Evolutionary conservation across 1,140 invertebrate genomes (phyloP).

Genomic region (Anagrus nilaparvatae): DNA sequence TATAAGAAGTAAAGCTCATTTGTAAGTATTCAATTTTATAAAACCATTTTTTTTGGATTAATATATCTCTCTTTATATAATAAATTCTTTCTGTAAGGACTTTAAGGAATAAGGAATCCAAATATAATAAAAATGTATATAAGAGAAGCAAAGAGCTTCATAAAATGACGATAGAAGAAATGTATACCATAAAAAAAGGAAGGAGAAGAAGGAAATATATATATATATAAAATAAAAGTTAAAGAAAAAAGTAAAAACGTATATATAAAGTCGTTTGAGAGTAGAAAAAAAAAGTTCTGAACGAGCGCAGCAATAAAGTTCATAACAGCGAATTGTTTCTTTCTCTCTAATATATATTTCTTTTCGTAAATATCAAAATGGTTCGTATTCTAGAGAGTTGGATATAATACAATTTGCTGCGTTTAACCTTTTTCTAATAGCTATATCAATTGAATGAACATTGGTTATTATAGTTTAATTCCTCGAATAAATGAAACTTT

Average conservation of each 20-base stretch:
- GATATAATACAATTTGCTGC: conserved; percentile 15
- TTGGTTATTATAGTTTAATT: conserved; percentile 1
- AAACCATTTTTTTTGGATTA: too few relatives aligned
- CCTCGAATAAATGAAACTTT: conserved; percentile 2
- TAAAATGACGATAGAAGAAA: background rate
- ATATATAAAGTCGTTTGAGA: conserved; percentile 9
- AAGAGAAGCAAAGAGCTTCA: background rate
- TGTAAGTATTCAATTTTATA: too few relatives aligned
- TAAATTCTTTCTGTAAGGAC: conserved; percentile 5
- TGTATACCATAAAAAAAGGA: too few relatives aligned
- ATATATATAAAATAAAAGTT: too few relatives aligned
- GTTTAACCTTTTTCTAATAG: conserved; percentile 16
- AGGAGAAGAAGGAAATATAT: background rate
- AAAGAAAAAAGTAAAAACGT: too few relatives aligned
- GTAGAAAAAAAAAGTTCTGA: conserved; percentile 13
- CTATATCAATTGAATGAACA: conserved; percentile 14
- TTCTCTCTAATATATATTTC: background rate
- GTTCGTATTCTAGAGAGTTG: too few relatives aligned
- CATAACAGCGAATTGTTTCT: conserved; percentile 13
- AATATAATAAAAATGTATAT: background rate
- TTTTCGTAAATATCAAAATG: conserved; percentile 13
- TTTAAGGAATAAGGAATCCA: background rate
- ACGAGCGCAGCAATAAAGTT: conserved; percentile 15
- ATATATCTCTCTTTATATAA: conserved; percentile 16
- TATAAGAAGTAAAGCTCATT: too few relatives aligned